phyloP scores from a whole-genome alignment of 2,113 vertebrate genomes.

The Polyodon spathula region DNA sequence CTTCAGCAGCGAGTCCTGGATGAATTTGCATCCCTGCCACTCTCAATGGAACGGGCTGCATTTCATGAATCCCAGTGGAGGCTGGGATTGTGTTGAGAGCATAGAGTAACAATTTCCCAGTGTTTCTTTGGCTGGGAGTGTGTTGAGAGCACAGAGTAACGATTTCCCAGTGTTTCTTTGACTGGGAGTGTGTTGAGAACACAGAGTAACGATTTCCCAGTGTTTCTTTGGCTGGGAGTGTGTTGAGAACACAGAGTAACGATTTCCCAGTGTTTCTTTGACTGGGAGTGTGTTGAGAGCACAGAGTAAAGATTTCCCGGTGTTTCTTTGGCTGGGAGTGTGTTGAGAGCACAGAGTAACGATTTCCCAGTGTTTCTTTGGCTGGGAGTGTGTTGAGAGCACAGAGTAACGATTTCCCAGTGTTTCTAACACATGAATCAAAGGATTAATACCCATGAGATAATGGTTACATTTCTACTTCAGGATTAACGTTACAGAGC shows the following conservation, averaged over 20 bases:
- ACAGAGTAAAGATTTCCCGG: slow-evolving; percentile 45
- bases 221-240: slow-evolving; percentile 46
- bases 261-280: too few relatives aligned
- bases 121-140: slow-evolving; percentile 53
- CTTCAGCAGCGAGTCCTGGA: too few relatives aligned
- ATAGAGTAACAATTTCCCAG: slow-evolving; percentile 48
- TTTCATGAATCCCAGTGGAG: slow-evolving; percentile 67
- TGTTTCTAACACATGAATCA: too few relatives aligned
- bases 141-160: too few relatives aligned
- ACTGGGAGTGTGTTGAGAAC: slow-evolving; percentile 44
- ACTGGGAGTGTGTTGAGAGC: slow-evolving; percentile 44
- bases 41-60: slow-evolving; percentile 51
- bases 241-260: slow-evolving; percentile 44
- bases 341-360: slow-evolving; percentile 44
- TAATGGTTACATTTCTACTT: too few relatives aligned
- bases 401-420: slow-evolving; percentile 45
- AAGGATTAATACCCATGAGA: too few relatives aligned
- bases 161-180: too few relatives aligned
- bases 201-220: slow-evolving; percentile 45
- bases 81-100: slow-evolving; percentile 45
- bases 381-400: slow-evolving; percentile 45
- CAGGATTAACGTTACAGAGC: too few relatives aligned
- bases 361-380: too few relatives aligned
- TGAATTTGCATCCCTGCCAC: slow-evolving; percentile 60
- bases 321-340: slow-evolving; percentile 46